Evolutionary conservation across 2,888 invertebrate species (phyloP), one percentile per base, ranked within the genome.

Genomic region (Andrena chrysosceles): DNA sequence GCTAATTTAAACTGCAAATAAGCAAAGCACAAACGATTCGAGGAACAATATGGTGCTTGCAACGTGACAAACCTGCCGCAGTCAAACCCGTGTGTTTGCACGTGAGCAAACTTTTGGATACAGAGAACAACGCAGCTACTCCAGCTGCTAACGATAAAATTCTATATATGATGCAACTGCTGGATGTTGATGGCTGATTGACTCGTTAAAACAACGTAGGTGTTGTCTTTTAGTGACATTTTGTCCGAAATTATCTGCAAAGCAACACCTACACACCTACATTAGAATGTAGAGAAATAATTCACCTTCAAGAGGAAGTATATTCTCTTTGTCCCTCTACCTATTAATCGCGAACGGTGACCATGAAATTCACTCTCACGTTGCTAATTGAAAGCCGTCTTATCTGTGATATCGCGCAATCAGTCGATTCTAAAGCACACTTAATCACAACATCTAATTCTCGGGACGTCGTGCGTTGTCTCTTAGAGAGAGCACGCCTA

Each of bases 81-180:
- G 68, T 67, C 20, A 49, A 74, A 60, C 49, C 59, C 35, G 13
- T 54, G 29, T 77, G 60, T 67, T 69, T 35, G 31, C 33, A 67
- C 76, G 48, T 67, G n/a, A 64, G 72, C 63, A 62, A 83, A 70
- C 54, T 54, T 84, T 31, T 52, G 4, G 59, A 76, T 75, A 63
- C 76, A 56, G 42, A 52, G 62, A 56, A 63, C 70, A 70, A 62
- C 23, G 26, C 33, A 48, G 42, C 56, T 29, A 52, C 48, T 71
- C 42, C 59, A 31, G 52, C 66, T 62, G 26, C 68, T 63, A 73
- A 69, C 35, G 52, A 31, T 8, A 16, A 64, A 69, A 3, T 4
- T 2, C 42, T 42, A 16, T 42, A 31, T 20, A 13, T 13, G 42
- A 59, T 29, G 59, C 31, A 20, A 62, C 26, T 20, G 20, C 48